These are phyloP conservation scores for Ptilodon capucinus DNA, from an alignment of 2,888 invertebrate genomes.

Conservation along the genomic window DNA sequence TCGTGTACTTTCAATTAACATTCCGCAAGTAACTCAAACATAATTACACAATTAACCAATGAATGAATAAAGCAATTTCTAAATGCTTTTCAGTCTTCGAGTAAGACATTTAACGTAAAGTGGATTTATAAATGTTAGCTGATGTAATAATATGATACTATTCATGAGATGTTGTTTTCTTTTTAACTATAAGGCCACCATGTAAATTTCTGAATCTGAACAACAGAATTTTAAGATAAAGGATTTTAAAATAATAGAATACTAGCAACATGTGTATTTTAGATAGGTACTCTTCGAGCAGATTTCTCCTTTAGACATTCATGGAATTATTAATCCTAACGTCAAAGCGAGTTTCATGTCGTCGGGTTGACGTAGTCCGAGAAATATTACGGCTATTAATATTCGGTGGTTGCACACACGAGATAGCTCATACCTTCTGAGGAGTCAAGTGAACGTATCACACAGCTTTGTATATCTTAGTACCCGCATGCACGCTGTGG, in stretches of 20 bases:
- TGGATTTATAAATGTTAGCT: not conserved
- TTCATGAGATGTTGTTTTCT: not conserved
- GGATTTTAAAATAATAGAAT: too few relatives aligned
- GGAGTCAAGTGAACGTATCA: conserved; percentile 62
- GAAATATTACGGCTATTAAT: conserved; percentile 76
- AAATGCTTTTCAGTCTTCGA: not conserved
- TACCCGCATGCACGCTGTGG: conserved; percentile 23
- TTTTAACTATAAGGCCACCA: too few relatives aligned
- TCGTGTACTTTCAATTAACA: conserved; percentile 26
- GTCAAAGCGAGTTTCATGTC: conserved; percentile 65
- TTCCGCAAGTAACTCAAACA: not conserved
- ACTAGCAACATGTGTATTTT: not conserved
- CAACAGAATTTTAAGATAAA: too few relatives aligned
- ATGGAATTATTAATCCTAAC: conserved; percentile 56
- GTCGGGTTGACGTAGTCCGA: conserved; percentile 57
- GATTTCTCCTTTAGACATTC: conserved; percentile 44
- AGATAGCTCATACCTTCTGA: conserved; percentile 57
- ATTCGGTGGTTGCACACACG: conserved; percentile 68
- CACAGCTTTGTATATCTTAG: conserved; percentile 43
- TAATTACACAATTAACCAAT: not conserved
- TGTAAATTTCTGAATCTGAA: too few relatives aligned
- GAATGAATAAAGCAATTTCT: not conserved
- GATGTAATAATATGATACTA: not conserved
- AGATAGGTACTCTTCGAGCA: too few relatives aligned
- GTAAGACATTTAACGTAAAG: not conserved